phyloP scores from a whole-genome alignment of 2,113 vertebrate species.

The Vulpes ferrilata region DNA sequence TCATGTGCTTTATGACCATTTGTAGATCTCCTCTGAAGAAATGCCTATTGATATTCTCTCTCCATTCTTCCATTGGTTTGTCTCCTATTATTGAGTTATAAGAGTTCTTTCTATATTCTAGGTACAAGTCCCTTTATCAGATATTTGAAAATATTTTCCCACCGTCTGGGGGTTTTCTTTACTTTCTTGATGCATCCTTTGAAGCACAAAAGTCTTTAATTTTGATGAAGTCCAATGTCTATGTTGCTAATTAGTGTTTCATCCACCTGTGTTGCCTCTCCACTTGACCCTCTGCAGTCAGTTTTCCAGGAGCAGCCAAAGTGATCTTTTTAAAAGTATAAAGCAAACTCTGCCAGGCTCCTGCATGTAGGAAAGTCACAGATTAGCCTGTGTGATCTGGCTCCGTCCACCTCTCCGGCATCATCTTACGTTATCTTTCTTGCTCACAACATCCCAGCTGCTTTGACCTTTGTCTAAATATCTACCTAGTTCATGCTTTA shows the following conservation, averaged over 20 bases:
- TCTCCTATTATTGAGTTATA: neutral
- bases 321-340: neutral
- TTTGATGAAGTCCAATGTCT: neutral
- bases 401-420: neutral
- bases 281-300: neutral
- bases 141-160: neutral
- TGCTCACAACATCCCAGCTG: too few species aligned
- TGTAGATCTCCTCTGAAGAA: neutral
- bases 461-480: neutral
- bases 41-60: neutral
- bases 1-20: neutral
- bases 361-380: neutral
- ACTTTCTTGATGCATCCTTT: neutral
- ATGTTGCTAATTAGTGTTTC: neutral
- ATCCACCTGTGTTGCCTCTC: neutral
- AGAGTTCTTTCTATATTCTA: neutral
- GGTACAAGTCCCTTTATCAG: neutral
- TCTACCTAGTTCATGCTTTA: neutral
- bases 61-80: neutral
- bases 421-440: neutral
- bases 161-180: neutral
- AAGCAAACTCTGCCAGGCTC: neutral
- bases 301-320: neutral
- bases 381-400: neutral
- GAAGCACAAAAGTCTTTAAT: neutral